Evolutionary conservation across 2,113 vertebrate genomes (phyloP), one percentile per base, ranked within the genome.

Genomic region (Caloenas nicobarica): DNA sequence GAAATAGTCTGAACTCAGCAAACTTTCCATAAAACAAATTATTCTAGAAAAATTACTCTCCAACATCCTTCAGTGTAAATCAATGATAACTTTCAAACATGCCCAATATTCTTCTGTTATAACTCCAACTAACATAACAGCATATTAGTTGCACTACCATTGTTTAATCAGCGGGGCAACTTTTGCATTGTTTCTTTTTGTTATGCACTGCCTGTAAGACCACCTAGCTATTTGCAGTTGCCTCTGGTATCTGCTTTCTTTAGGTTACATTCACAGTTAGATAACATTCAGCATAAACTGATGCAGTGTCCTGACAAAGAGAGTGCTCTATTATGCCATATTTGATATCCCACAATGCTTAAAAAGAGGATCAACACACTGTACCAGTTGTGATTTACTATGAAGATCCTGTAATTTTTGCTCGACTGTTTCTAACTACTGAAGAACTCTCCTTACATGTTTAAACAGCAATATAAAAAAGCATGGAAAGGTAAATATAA

Each of bases 1-100:
- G 82, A 95, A 86, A 65, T 44, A 42, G 9, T 17, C 50, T 83
- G 54, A 72, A 74, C 28, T 61, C 53, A 78, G 60, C 56, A 96
- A 94, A 96, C 92, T 93, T 95, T 60, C 33, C 80, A 71, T 84
- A 81, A 91, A 93, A 86, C 76, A 96, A 88, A 21, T 78, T 58
- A 50, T 69, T 76, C 73, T n/a, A 36, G 11, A 89, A 91, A 85
- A 90, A 71, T 7, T 53, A 31, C 31, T 61, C 78, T 69, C 50
- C 33, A 64, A 31, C 19, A 24, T 53, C 7, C 28, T 60, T 79
- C 68, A 53, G 51, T 22, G 23, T 51, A 58, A 94, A 62, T 38
- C 64, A 48, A 9, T 6, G 7, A 21, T 10, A 58, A 22, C 11
- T 81, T 86, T 38, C 48, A 71, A 24, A 13, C 10, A 3, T 2